Evolutionary conservation across 2,888 invertebrate species (phyloP), one percentile per base, ranked within the genome.

Genomic region (Mesochorus sp.): DNA sequence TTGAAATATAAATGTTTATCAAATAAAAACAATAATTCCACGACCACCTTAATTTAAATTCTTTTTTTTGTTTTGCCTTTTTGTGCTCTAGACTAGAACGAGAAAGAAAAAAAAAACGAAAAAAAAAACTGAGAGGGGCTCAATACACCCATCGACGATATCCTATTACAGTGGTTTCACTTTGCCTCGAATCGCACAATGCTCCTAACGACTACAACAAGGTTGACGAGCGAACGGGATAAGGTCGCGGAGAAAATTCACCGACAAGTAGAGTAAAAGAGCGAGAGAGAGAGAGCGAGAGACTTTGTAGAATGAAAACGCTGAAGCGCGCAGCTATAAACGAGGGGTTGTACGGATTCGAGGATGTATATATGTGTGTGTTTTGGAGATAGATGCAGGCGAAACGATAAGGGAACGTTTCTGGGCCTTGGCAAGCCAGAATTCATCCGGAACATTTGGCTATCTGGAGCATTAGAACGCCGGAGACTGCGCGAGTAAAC

Each of bases 381-480:
- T 37, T 44, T 28, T 47, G 67, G 66, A 72, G 76, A 79, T 79
- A 84, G 85, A 84, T 83, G 81, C 81, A 72, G 74, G 64, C 24
- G 73, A 70, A 72, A 75, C 70, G 85, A 85, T 84, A 84, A 82
- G 78, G 80, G 79, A 44, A 70, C 81, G 74, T 82, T 81, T 76
- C 81, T 79, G 76, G 81, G 76, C 68, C 62, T 70, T 76, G 71
- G n/a, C 2, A 71, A 70, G 71, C 74, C 64, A 79, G 80, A 81
- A 80, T 86, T 85, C 83, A 81, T 85, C 84, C 85, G 83, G 82
- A 81, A 84, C 84, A 87, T 88, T 85, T 86, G 84, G 82, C 83
- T 85, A 85, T 85, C 84, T 82, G 76, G 59, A 77, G 81, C 84
- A 83, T 83, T 85, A 84, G 82, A 80, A 72, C 71, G 67, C 71